Evolutionary conservation across 1,140 invertebrate genomes (phyloP), one percentile per base, ranked within the genome.

Genomic region (Caenorhabditis latens): DNA sequence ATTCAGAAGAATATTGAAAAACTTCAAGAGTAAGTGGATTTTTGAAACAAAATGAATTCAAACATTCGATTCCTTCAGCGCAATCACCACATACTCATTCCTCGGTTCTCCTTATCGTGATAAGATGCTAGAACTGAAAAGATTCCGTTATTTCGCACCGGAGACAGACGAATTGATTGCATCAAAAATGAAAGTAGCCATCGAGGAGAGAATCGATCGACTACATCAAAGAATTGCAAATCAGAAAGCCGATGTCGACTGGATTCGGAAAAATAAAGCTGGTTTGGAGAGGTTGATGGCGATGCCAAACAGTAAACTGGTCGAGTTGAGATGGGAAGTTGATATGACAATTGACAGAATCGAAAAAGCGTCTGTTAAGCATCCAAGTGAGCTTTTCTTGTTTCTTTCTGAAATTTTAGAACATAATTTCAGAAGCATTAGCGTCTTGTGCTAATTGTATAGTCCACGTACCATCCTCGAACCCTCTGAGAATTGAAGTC

Each of bases 231-330:
- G n/a, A 50, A 79, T 79, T 13, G 43, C 46, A 4, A 79, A 79
- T 53, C 46, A 79, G 14, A 48, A 24, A 50, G 46, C 46, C 14
- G 71, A 79, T 79, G 1, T 79, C 11, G 71, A 79, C 24, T 79
- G 71, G 71, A 48, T 79, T 48, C 71, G 46, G 11, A 50, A 50
- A n/a, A 79, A 79, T 24, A 79, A 79, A 14, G 71, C 43, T 21
- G 13, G 14, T 9, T 2, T 79, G 2, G 71, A 43, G 5, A n/a
- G 46, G 7, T 21, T 79, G 21, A 43, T 42, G 19, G n/a, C n/a
- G 19, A 21, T 53, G 71, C 8, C 13, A 19, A 79, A 24, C 24
- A 9, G 6, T 8, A 79, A 50, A 50, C 24, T 79, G 6, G 71
- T 79, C 2, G 4, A n/a, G n/a, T 2, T 21, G 11, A 16, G 46